A percentile compares a stretch with the other conserved stretches of the same genome.
Evolutionary conservation across 2,797 vertebrate species (phyloP).

Genomic region (Phataginus tricuspis): DNA sequence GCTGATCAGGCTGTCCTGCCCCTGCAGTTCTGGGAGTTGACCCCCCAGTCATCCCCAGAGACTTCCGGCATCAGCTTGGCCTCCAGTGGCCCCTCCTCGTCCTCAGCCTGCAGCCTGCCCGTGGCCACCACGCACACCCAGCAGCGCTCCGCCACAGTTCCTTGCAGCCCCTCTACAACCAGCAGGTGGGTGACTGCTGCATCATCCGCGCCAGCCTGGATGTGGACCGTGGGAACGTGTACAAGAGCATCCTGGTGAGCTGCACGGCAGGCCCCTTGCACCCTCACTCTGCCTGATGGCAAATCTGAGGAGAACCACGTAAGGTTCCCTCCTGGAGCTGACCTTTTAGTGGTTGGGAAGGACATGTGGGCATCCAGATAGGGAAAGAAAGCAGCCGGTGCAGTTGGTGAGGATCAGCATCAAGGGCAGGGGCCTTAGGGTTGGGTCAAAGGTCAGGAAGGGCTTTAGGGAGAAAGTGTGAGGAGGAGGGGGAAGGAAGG

Average conservation of each 20-base stretch:
- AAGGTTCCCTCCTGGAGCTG: too few species aligned
- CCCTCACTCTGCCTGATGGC: fast-evolving
- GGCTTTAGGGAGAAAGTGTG: too few species aligned
- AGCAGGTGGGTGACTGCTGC: constrained; percentile 97
- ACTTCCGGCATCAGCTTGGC: constrained; percentile 94
- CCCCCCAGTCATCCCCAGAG: constrained; percentile 95
- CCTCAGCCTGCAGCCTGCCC: constrained; percentile 92
- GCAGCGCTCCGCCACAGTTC: constrained; percentile 94
- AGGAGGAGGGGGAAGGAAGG: background rate
- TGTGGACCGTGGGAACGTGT: constrained; percentile 97
- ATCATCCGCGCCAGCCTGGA: constrained; percentile 97
- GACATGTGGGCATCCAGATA: fast-evolving
- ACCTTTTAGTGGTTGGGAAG: background rate
- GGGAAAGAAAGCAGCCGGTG: background rate
- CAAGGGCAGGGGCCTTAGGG: too few species aligned
- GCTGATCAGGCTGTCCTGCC: background rate
- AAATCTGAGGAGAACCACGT: too few species aligned
- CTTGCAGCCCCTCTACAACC: constrained; percentile 96
- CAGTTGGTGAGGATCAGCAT: background rate
- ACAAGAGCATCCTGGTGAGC: constrained; percentile 97
- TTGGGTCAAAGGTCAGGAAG: background rate
- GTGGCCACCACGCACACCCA: constrained; percentile 92
- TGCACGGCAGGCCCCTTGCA: fast-evolving
- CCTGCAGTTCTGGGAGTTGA: constrained; percentile 95
- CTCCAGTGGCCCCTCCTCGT: constrained; percentile 95